Conservation (phyloP, 2,113 vertebrate species). For the Zosterops japonicus region DNA sequence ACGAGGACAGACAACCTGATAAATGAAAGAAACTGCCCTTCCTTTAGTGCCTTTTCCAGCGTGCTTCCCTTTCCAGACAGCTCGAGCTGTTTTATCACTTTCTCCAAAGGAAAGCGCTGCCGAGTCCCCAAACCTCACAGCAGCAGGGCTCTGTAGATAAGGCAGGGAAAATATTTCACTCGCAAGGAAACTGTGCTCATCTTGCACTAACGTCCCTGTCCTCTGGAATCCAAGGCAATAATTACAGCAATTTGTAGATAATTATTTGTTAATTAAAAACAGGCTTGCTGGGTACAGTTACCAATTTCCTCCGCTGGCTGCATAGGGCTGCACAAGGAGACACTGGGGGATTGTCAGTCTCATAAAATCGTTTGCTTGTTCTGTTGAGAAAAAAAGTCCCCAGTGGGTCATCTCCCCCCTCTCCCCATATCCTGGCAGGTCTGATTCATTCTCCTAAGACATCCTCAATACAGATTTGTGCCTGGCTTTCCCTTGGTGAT, state of each 20-base stretch:
- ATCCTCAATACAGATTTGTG: background rate
- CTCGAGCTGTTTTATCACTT: slow-evolving; percentile 27
- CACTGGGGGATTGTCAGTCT: slow-evolving; percentile 4
- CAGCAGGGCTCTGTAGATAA: slow-evolving; percentile 61
- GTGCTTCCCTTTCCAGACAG: background rate
- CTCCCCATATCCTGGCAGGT: background rate
- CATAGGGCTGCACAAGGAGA: slow-evolving; percentile 23
- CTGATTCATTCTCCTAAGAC: slow-evolving; percentile 2
- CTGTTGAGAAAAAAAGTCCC: background rate
- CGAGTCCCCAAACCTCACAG: slow-evolving; percentile 23
- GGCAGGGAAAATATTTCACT: slow-evolving; percentile 64
- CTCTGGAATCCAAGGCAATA: slow-evolving; percentile 67
- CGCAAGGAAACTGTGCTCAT: slow-evolving; percentile 37
- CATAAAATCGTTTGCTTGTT: background rate
- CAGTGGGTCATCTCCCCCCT: background rate
- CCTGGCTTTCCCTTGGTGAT: background rate
- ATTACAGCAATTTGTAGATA: slow-evolving; percentile 73
- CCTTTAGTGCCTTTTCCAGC: background rate
- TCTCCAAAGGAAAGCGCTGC: background rate
- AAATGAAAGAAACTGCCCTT: background rate
- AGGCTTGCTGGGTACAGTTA: slow-evolving; percentile 66
- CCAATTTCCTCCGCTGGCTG: slow-evolving; percentile 46
- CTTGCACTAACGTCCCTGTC: background rate
- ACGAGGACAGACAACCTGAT: background rate
- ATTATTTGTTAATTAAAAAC: slow-evolving; percentile 73